Conservation (phyloP, 1,140 invertebrate species). For the Saccostrea echinata region DNA sequence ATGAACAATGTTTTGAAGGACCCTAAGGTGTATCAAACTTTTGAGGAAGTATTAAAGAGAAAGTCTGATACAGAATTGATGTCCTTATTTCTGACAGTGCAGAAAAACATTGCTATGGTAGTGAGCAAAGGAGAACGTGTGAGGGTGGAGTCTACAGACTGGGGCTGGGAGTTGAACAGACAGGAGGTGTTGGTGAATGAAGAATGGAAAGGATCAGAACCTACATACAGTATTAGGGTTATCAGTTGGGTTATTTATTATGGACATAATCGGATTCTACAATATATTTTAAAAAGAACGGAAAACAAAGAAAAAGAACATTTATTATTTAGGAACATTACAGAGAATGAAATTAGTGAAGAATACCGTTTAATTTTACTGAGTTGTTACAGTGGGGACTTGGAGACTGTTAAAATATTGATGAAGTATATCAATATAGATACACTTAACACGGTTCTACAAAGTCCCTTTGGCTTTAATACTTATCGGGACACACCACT, state of each 20-base stretch:
- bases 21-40: not conserved
- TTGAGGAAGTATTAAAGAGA: not conserved
- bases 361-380: not conserved
- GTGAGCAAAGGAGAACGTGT: too few species aligned
- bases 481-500: not conserved
- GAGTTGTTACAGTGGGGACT: not conserved
- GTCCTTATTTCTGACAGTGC: not conserved
- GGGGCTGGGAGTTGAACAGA: too few species aligned
- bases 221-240: not conserved
- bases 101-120: not conserved
- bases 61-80: not conserved
- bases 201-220: too few species aligned
- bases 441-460: too few species aligned
- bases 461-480: too few species aligned
- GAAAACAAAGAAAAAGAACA: not conserved
- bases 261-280: not conserved
- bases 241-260: not conserved
- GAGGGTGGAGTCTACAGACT: too few species aligned
- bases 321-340: too few species aligned
- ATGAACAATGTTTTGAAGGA: not conserved
- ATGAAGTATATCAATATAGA: not conserved
- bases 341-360: not conserved
- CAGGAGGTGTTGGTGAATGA: too few species aligned
- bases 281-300: not conserved
- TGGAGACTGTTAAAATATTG: not conserved